Base-by-base conservation (phyloP, 2,797 vertebrate species). In the Muscicapa striata region DNA sequence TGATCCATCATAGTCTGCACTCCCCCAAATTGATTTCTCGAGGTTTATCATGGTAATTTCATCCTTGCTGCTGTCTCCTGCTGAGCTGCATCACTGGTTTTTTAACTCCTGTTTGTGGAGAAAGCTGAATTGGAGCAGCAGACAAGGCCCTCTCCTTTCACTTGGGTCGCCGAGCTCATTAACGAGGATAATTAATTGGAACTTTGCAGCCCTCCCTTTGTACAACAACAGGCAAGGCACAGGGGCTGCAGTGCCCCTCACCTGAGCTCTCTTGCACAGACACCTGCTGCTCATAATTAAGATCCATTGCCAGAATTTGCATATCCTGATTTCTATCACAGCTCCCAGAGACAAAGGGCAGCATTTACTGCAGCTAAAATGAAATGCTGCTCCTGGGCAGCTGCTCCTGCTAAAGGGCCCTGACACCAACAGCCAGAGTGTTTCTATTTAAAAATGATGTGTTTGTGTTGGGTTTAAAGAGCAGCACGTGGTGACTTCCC, bases 251-350 rank as follows among this genome's bases (percentile, higher is more conserved):
- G 96, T 97, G 97, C 41, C 48, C 98, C 98, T 99, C 98, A 99
- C 99, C 99, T 99, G 98, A 98, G 98, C 96, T 86, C 97, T 93
- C 96, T 75, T 97, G 95, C 93, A 95, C 92, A 98, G 98, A 98
- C 99, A 99, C 98, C 98, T 99, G 99, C 98, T 98, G 98, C 97
- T 98, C 97, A 97, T 98, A 98, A 99, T 99, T 98, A 99, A 98
- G 98, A 98, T 98, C 97, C 97, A 98, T 98, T 96, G 97, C 98
- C 98, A 97, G 91, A 40, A 98, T 98, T 98, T 98, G 98, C 98
- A 98, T 98, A 97, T 98, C 98, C 98, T 98, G 98, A 98, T 98
- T 98, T 98, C 98, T 98, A 98, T 98, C 98, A 90, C 98, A 95
- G 97, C 97, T 94, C 95, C 93, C 82, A 83, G 95, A 96, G 98